Conservation (phyloP, 2,888 invertebrate species). For the Reticulitermes lucifugus region DNA sequence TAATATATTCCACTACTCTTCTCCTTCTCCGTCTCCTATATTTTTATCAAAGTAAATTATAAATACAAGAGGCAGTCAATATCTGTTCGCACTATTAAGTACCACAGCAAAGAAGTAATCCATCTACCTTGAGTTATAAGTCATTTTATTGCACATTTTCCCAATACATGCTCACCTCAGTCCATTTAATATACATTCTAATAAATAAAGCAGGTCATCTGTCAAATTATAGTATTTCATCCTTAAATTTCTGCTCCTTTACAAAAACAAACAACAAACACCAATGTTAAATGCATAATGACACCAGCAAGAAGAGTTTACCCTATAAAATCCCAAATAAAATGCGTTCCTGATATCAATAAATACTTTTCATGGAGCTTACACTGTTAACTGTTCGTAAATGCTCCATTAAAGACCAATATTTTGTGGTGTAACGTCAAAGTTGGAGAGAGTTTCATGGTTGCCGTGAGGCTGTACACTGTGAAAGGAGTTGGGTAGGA, state of each 20-base stretch:
- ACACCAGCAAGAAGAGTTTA: neutral
- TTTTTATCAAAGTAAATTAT: too few species aligned
- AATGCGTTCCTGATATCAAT: neutral
- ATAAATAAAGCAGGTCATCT: neutral
- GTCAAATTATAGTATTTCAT: neutral
- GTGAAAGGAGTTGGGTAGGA: neutral
- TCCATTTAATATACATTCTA: neutral
- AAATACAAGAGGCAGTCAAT: too few species aligned
- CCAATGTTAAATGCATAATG: neutral
- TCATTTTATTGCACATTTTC: neutral
- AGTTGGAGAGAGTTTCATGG: constrained; percentile 35
- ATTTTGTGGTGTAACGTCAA: constrained; percentile 38
- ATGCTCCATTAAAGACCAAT: constrained; percentile 39
- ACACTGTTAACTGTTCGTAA: neutral
- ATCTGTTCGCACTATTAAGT: too few species aligned
- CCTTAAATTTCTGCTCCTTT: neutral
- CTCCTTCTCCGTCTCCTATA: too few species aligned
- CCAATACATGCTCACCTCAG: neutral
- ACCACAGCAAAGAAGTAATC: too few species aligned
- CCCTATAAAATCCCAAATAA: neutral
- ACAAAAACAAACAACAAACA: neutral
- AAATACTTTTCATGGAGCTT: neutral
- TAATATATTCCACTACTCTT: too few species aligned
- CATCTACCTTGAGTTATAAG: too few species aligned
- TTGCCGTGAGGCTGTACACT: neutral